Evolutionary conservation across 2,797 vertebrate species (phyloP).

Genomic region (Notoglanidium macrostoma): DNA sequence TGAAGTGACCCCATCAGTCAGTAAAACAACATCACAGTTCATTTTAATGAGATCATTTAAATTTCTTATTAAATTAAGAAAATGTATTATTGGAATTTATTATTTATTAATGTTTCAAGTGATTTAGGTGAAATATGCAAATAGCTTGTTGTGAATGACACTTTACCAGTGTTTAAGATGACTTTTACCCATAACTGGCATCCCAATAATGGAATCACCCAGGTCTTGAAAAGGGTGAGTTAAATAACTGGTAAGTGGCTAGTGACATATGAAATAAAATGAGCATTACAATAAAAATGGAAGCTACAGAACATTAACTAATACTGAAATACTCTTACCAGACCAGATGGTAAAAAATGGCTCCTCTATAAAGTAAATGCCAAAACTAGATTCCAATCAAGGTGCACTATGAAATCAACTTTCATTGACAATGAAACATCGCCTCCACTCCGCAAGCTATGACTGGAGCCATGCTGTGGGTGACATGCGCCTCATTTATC

Average conservation of each 20-base stretch:
- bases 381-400: neutral
- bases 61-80: too few species aligned
- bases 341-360: neutral
- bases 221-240: neutral
- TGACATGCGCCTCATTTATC: slow-evolving; percentile 39
- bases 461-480: slow-evolving; percentile 24
- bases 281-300: neutral
- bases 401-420: neutral
- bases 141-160: neutral
- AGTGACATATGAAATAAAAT: neutral
- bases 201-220: neutral
- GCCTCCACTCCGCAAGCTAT: neutral
- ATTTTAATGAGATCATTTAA: neutral
- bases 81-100: too few species aligned
- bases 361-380: neutral
- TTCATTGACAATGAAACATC: neutral
- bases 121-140: neutral
- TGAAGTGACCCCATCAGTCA: neutral
- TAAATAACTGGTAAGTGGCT: neutral
- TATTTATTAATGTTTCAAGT: neutral
- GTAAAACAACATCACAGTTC: neutral
- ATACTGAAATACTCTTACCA: slow-evolving; percentile 14
- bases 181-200: neutral
- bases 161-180: neutral
- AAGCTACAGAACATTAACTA: neutral